phyloP scores from a whole-genome alignment of 2,888 invertebrate genomes.

The Drosophila niveifrons region DNA sequence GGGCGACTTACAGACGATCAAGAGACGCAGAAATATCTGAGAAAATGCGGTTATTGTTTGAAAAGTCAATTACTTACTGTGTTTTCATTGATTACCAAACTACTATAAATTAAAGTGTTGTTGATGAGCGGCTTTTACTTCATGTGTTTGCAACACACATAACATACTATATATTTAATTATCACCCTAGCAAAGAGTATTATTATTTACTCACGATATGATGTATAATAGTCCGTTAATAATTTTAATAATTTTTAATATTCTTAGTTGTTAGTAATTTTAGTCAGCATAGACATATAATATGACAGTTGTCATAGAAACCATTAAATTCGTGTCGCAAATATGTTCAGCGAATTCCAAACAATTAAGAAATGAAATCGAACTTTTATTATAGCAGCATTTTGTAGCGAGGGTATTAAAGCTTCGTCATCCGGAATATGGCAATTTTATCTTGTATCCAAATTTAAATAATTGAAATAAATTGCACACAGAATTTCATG shows the following conservation, averaged over 20 bases:
- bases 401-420: conserved; percentile 5
- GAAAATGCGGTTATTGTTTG: conserved; percentile 56
- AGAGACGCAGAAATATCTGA: conserved; percentile 30
- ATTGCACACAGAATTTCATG: conserved; percentile 25
- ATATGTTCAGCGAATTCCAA: neutral
- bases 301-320: neutral
- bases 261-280: too few species aligned
- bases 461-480: conserved; percentile 36
- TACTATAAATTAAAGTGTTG: conserved; percentile 1
- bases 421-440: conserved; percentile 4
- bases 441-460: conserved; percentile 1
- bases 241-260: neutral
- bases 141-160: neutral
- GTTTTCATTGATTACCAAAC: conserved; percentile 39
- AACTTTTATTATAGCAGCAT: neutral
- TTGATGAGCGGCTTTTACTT: neutral
- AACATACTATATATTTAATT: neutral
- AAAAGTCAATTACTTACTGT: conserved; percentile 49
- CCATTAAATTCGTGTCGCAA: neutral
- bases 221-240: neutral
- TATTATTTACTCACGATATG: conserved; percentile 4
- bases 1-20: conserved; percentile 59
- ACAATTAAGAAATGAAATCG: neutral
- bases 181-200: neutral
- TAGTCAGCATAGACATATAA: neutral